Conservation (phyloP, 2,888 invertebrate species). For the Amphimallon solstitiale region DNA sequence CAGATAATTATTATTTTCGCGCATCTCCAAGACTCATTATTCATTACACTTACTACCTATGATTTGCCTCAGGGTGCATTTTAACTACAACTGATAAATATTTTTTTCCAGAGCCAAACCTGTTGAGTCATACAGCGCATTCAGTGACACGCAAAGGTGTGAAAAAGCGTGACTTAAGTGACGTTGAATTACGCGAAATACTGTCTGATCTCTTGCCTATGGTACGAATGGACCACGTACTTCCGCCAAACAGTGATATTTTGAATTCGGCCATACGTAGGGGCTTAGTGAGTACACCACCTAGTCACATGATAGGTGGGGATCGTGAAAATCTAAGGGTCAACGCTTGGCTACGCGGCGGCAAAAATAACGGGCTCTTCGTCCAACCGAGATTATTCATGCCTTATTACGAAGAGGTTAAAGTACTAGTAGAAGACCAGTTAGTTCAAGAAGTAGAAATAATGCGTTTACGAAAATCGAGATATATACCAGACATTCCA, state of each 20-base stretch:
- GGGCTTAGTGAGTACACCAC: slow-evolving; percentile 83
- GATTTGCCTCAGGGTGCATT: no score
- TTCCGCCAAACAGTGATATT: slow-evolving; percentile 85
- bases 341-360: slow-evolving; percentile 84
- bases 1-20: no score
- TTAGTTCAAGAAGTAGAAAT: slow-evolving; percentile 81
- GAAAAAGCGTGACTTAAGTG: slow-evolving; percentile 83
- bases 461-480: slow-evolving; percentile 69
- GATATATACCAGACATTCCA: slow-evolving; percentile 85
- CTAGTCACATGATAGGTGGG: slow-evolving; percentile 86
- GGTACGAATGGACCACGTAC: slow-evolving; percentile 88
- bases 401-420: slow-evolving; percentile 95
- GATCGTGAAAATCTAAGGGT: slow-evolving; percentile 73
- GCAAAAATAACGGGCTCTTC: slow-evolving; percentile 77
- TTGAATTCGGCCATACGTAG: slow-evolving; percentile 76
- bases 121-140: slow-evolving; percentile 92
- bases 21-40: no score
- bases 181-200: slow-evolving; percentile 86
- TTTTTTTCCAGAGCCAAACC: slow-evolving; percentile 79
- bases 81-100: no score
- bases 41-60: no score
- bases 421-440: slow-evolving; percentile 87
- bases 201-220: slow-evolving; percentile 84
- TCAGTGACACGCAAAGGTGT: slow-evolving; percentile 87
- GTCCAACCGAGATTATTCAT: slow-evolving; percentile 90